A percentile compares a stretch with the other conserved stretches of the same genome.
Evolutionary conservation across 2,888 invertebrate genomes (phyloP).

Genomic region (Serripes groenlandicus): DNA sequence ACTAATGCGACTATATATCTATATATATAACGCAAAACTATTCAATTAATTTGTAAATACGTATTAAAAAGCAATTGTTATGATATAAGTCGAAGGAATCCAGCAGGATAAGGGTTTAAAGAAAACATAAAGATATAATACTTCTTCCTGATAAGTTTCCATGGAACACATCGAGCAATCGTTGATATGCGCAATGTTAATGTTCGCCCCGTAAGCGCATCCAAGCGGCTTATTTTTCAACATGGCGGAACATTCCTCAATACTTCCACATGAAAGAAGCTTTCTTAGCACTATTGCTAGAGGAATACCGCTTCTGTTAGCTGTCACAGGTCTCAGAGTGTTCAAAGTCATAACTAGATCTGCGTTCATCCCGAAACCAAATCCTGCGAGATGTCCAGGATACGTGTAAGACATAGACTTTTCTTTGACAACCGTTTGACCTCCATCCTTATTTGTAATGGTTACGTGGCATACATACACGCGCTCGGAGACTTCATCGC

Average conservation of each 20-base stretch:
- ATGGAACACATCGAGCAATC: conserved; percentile 37
- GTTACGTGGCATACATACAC: conserved; percentile 51
- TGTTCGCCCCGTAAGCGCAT: conserved; percentile 46
- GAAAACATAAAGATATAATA: no score
- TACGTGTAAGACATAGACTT: conserved; percentile 45
- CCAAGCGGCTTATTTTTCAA: conserved; percentile 45
- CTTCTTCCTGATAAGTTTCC: conserved; percentile 42
- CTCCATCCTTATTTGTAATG: conserved; percentile 2
- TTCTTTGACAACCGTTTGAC: conserved; percentile 15
- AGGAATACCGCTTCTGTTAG: conserved; percentile 29
- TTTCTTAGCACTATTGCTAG: conserved; percentile 39
- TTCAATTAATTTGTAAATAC: not conserved
- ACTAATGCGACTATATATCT: no score
- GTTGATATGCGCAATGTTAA: conserved; percentile 45
- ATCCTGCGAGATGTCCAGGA: conserved; percentile 49
- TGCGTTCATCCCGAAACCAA: conserved; percentile 50
- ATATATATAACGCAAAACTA: not conserved
- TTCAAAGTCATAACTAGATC: conserved; percentile 43
- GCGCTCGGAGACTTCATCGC: conserved; percentile 27
- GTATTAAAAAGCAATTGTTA: not conserved
- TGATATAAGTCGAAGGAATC: not conserved
- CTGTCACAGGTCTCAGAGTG: conserved; percentile 31
- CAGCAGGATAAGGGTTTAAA: no score
- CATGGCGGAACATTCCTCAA: conserved; percentile 28
- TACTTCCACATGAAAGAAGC: conserved; percentile 21